A percentile compares a stretch with the other conserved stretches of the same genome.
These are phyloP conservation scores for Halcyon smyrnensis DNA, from an alignment of 2,797 vertebrate genomes.

Conservation along the genomic window DNA sequence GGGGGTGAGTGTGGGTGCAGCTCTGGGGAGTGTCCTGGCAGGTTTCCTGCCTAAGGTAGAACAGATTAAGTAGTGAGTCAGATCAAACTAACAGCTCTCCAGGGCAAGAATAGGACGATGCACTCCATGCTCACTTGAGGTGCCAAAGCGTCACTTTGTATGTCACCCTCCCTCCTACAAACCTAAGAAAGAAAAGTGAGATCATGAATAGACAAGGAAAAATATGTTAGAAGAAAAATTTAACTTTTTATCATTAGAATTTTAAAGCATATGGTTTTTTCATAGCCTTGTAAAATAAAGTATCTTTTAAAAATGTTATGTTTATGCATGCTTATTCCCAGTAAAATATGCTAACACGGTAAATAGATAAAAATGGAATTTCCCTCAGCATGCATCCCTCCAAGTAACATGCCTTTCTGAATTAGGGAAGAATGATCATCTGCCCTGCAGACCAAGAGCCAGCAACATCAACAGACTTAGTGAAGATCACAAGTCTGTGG, in stretches of 20 bases:
- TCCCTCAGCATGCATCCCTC: background rate
- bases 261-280: background rate
- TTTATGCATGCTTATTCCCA: background rate
- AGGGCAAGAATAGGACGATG: background rate
- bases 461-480: background rate
- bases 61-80: constrained; percentile 45
- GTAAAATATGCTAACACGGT: background rate
- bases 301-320: background rate
- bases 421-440: background rate
- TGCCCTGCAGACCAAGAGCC: background rate
- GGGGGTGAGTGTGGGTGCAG: constrained; percentile 32
- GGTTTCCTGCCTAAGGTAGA: background rate
- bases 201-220: background rate
- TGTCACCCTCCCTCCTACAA: background rate
- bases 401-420: background rate
- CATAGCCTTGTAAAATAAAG: background rate
- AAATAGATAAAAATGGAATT: background rate
- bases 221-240: fast-evolving
- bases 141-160: background rate
- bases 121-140: background rate
- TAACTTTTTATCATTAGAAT: background rate
- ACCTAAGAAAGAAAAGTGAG: background rate
- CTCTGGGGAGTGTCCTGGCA: constrained; percentile 36
- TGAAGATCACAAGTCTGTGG: background rate
- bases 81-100: background rate